Percentiles rank a stretch among this genome's conserved stretches.
phyloP scores from a whole-genome alignment of 1,140 invertebrate species.

The Gyrodactylus bullatarudis region DNA sequence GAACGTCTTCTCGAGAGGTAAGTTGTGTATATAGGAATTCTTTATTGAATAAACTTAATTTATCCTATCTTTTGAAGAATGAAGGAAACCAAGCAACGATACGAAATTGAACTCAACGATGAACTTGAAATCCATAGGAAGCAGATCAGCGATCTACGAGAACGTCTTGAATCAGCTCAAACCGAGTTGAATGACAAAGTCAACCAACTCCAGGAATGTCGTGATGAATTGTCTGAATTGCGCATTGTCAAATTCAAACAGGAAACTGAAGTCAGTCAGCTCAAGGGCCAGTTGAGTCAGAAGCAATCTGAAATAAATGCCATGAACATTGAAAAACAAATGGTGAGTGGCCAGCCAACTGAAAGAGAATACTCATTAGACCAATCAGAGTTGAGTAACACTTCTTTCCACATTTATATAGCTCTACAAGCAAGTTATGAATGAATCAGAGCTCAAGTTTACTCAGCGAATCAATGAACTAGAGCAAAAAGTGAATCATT shows the following conservation, averaged over 20 bases:
- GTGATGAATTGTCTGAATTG: constrained; percentile 15
- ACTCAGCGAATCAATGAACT: constrained; percentile 24
- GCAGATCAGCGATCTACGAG: constrained; percentile 66
- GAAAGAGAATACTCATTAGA: too few species aligned
- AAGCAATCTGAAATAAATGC: constrained; percentile 12
- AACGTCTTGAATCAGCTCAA: constrained; percentile 53
- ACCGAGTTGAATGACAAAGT: constrained; percentile 13
- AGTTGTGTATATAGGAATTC: background rate
- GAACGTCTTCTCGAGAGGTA: constrained; percentile 50
- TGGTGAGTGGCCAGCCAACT: too few species aligned
- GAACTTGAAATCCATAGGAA: constrained; percentile 65
- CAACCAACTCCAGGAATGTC: constrained; percentile 13
- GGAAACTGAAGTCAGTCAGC: constrained; percentile 14
- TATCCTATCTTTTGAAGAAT: constrained; percentile 26
- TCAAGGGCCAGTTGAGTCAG: constrained; percentile 13
- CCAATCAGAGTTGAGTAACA: too few species aligned
- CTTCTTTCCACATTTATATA: too few species aligned
- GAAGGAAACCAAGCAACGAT: constrained; percentile 54
- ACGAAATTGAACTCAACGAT: constrained; percentile 78
- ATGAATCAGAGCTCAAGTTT: constrained; percentile 3
- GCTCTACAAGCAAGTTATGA: constrained; percentile 27
- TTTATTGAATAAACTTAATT: background rate
- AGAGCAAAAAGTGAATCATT: constrained; percentile 24
- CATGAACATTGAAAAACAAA: constrained; percentile 16
- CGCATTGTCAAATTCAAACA: constrained; percentile 13